Base-by-base conservation (phyloP, 2,113 vertebrate genomes). In the Odobenus rosmarus region DNA sequence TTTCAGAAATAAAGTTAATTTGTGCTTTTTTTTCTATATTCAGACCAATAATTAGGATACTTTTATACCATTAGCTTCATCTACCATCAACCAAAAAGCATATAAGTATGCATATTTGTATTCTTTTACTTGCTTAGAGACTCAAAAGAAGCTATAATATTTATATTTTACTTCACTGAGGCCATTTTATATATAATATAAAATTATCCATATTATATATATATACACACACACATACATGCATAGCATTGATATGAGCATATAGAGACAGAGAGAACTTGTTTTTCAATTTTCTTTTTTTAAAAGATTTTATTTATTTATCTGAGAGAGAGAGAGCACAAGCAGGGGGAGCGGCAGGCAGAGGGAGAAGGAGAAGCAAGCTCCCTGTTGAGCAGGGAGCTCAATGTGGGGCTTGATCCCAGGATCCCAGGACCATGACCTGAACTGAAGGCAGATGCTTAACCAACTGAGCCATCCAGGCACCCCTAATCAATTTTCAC, bases 1-100 rank as follows among this genome's bases (percentile, higher is more conserved):
- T 92, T 94, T 89, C 19, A 97, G 42, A 95, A 93, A 95, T 59
- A 93, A 95, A 89, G 3, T 96, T 85, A 71, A 88, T 79, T 31
- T 92, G 36, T 81, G 39, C 10, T 49, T 36, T 83, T 86, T 86
- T 95, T 96, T 79, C 24, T 21, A 74, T 19, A 83, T 71, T 80
- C 31, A 90, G 67, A 92, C n/a, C 95, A 79, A 89, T 79, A 80
- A 92, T 81, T 80, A 81, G 19, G 16, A 46, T 81, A 81, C 42
- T 77, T 92, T 89, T 46, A 33, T 79, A 46, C 51, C 57, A 74
- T 62, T 57, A 93, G 23, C 3, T 86, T 8, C 10, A 64, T 59
- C 67, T 71, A 42, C 13, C 18, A 36, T 67, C 85, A 95, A 26
- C 51, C 39, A 82, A 92, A 94, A 71, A 59, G 26, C 10, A 90